A percentile compares a stretch with the other conserved stretches of the same genome.
phyloP scores from a whole-genome alignment of 2,113 vertebrate genomes.

The Nycticebus coucang region DNA sequence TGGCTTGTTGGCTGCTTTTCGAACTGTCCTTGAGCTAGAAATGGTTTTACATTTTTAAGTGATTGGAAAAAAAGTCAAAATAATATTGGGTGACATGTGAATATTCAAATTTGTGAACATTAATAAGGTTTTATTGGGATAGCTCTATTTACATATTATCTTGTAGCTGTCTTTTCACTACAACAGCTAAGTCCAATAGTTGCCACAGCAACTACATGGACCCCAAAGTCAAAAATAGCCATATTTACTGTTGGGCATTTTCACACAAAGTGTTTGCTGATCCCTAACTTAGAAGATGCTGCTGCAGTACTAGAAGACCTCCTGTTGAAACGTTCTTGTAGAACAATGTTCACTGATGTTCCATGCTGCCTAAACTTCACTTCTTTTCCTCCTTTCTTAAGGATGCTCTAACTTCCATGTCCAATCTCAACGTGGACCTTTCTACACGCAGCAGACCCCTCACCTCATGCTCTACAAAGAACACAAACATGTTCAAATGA shows the following conservation, averaged over 20 bases:
- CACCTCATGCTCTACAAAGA: neutral
- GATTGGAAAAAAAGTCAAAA: neutral
- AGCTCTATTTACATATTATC: neutral
- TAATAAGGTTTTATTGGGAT: slow-evolving; percentile 2
- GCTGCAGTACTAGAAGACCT: neutral
- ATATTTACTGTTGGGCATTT: neutral
- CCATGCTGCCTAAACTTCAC: neutral
- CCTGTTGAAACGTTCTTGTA: neutral
- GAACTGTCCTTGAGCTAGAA: neutral
- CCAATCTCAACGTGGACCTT: neutral
- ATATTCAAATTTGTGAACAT: neutral
- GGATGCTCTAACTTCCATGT: neutral
- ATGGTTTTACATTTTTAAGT: slow-evolving; percentile 13
- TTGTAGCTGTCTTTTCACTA: neutral
- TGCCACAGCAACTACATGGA: neutral
- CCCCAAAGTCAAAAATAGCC: neutral
- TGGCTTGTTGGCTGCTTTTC: neutral
- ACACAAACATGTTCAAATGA: neutral
- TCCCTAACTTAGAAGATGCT: neutral
- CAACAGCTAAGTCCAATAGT: neutral
- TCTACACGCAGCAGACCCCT: neutral
- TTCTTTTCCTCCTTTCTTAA: neutral
- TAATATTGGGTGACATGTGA: neutral
- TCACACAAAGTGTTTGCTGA: neutral
- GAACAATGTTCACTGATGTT: neutral